A percentile compares a stretch with the other conserved stretches of the same genome.
phyloP scores from a whole-genome alignment of 64 coral and sea anemone genomes.

The Montipora capricornis region DNA sequence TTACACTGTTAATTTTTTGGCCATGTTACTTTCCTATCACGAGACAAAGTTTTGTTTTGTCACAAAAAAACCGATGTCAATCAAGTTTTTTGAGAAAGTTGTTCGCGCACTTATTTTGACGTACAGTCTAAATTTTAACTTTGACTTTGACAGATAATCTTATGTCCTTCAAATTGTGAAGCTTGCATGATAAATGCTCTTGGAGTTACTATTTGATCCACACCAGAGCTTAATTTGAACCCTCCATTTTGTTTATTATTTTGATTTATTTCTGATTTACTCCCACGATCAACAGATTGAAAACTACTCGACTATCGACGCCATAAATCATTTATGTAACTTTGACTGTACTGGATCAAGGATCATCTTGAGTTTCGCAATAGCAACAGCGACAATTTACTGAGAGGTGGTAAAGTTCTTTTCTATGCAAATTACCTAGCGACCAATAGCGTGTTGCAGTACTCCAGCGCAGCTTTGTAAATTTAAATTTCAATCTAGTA shows the following conservation, averaged over 20 bases:
- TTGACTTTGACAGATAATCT: not conserved
- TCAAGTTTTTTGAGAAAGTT: not conserved
- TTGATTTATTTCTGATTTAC: conserved; percentile 1
- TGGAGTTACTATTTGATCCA: not conserved
- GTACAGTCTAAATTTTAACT: not conserved
- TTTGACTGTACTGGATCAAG: not conserved
- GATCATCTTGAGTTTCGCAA: conserved; percentile 11
- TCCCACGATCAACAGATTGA: conserved; percentile 1
- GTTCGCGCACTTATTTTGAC: not conserved
- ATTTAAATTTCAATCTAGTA: conserved; percentile 35
- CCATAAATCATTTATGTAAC: conserved; percentile 27
- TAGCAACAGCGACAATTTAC: not conserved
- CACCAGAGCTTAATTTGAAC: not conserved
- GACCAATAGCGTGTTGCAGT: conserved; percentile 23
- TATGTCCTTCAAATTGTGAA: too few species aligned
- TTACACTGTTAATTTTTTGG: conserved; percentile 36
- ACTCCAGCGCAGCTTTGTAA: not conserved
- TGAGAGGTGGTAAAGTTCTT: conserved; percentile 15
- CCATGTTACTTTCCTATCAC: conserved; percentile 25
- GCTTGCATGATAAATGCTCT: too few species aligned
- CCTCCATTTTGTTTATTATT: not conserved
- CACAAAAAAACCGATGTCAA: conserved; percentile 9
- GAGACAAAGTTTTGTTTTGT: conserved; percentile 14
- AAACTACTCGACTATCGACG: conserved; percentile 9
- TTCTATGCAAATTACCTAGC: conserved; percentile 47